Base-by-base conservation (phyloP, 2,113 vertebrate genomes). In the Orientallactaga bullata region DNA sequence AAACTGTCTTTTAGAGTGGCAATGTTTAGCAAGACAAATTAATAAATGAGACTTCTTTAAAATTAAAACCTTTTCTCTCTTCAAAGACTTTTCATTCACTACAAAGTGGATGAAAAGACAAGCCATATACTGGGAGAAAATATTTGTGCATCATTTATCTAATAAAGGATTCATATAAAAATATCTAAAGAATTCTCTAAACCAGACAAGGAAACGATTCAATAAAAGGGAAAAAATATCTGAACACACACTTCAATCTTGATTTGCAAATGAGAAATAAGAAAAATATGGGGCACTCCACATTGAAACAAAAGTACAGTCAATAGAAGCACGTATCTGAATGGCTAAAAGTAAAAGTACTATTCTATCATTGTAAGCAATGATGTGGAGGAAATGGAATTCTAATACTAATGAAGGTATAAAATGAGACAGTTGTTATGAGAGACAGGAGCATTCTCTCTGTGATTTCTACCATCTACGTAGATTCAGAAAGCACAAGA, bases 11-110 rank as follows among this genome's bases (percentile, higher is more conserved):
- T 39, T 65, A 47, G 8, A 58, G 23, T 26, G 88, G 51, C 5
- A 23, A 5, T 74, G 5, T 55, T 81, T 76, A 85, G 91, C 21
- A 76, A 39, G 68, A 86, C 3, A 66, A 76, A 81, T 58, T 71
- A n/a, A 85, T 51, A 90, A 42, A 39, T 71, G 55, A 71, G 32
- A 18, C 47, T 76, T 74, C 39, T 76, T 63, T n/a, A 85, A 91
- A 86, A 87, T 86, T 82, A 78, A 89, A 91, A 65, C 21, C 8
- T 42, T 55, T 88, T 61, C 21, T 84, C 4, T 89, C n/a, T 84
- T 74, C 35, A n/a, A 55, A 42, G 4, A 17, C 16, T 85, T 72
- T 42, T 76, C 4, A 85, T 68, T 91, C 18, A 80, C 26, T 88
- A 35, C 20, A 76, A 76, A 83, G 21, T 37, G 12, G 58, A 23